Percentiles rank a stretch among this genome's conserved stretches.
These are phyloP conservation scores for Pseudorhombus dupliciocellatus DNA, from an alignment of 2,113 vertebrate genomes.

Conservation along the genomic window DNA sequence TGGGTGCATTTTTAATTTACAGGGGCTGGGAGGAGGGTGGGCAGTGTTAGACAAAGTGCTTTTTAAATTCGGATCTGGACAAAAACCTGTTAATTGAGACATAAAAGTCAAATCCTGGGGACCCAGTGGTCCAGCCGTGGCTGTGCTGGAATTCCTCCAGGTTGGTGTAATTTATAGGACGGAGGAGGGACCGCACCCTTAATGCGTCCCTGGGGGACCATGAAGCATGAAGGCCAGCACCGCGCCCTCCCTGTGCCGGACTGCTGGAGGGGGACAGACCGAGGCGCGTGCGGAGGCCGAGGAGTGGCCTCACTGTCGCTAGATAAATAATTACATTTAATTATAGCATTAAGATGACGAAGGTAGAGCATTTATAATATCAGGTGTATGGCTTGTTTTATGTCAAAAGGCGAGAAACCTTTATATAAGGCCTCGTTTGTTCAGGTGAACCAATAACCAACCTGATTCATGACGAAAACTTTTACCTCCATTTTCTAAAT, in stretches of 20 bases:
- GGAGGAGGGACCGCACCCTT: constrained; percentile 66
- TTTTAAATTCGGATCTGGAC: background rate
- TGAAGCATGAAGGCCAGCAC: constrained; percentile 47
- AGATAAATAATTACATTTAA: background rate
- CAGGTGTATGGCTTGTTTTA: too few relatives aligned
- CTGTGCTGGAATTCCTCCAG: constrained; percentile 80
- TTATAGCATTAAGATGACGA: background rate
- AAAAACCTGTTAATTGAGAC: background rate
- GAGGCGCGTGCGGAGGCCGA: constrained; percentile 47
- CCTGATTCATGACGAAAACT: background rate
- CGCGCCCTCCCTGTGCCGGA: constrained; percentile 38
- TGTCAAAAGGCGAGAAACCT: too few relatives aligned
- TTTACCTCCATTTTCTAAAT: background rate
- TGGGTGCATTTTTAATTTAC: background rate
- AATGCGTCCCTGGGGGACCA: constrained; percentile 71
- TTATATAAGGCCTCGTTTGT: background rate
- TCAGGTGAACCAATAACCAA: background rate
- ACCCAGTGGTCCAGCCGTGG: constrained; percentile 25
- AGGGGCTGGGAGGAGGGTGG: fast-evolving
- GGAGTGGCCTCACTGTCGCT: constrained; percentile 39
- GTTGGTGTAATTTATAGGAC: constrained; percentile 52
- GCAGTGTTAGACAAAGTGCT: background rate
- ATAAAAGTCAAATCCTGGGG: background rate
- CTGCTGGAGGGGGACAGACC: constrained; percentile 62
- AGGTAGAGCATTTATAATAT: too few relatives aligned